phyloP scores from a whole-genome alignment of 2,113 vertebrate genomes.

The Saguinus imperator region DNA sequence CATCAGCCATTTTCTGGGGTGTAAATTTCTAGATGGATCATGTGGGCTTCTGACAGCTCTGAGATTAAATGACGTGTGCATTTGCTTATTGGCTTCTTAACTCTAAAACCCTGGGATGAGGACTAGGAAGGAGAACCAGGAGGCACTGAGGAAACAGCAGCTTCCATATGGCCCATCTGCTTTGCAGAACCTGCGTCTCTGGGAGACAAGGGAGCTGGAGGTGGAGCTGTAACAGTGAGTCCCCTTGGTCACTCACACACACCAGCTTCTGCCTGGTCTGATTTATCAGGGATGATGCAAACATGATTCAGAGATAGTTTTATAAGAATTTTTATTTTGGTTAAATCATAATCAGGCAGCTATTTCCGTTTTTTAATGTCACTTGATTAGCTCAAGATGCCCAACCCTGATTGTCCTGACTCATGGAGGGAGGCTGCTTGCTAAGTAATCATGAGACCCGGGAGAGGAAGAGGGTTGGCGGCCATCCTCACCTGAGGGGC shows the following conservation, averaged over 20 bases:
- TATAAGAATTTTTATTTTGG: background rate
- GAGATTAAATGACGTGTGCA: background rate
- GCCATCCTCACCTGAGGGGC: background rate
- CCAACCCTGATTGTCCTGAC: background rate
- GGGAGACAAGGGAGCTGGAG: background rate
- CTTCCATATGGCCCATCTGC: background rate
- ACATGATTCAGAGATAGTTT: background rate
- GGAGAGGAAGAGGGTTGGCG: constrained; percentile 30
- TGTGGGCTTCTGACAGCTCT: background rate
- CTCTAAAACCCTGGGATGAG: background rate
- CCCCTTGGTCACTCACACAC: background rate
- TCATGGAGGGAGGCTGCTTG: background rate
- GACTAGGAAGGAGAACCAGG: constrained; percentile 25
- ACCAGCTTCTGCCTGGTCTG: background rate
- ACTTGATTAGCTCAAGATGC: constrained; percentile 31
- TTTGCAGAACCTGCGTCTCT: background rate
- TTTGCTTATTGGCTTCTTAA: background rate
- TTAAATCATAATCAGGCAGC: constrained; percentile 1
- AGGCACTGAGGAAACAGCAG: background rate
- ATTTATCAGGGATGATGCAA: background rate
- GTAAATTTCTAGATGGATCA: background rate
- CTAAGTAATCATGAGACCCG: background rate
- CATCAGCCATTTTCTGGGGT: background rate
- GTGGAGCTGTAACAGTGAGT: background rate
- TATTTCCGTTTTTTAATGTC: constrained; percentile 22